Base-by-base conservation (phyloP, 2,888 invertebrate species). In the Buathra laborator region DNA sequence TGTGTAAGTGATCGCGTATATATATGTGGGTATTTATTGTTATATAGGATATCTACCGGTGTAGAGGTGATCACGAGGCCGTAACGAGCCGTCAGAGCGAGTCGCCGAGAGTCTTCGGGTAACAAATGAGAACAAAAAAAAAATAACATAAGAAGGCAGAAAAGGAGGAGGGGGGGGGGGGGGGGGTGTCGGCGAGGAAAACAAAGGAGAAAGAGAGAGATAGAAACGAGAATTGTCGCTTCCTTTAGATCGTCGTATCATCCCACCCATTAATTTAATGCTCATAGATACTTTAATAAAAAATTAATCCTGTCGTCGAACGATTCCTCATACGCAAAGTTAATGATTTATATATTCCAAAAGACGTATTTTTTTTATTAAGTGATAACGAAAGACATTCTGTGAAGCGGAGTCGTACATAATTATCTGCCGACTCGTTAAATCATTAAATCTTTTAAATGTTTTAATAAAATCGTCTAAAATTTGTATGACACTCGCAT, bases 11-110 rank as follows among this genome's bases (percentile, higher is more conserved):
- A 43, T 75, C 56, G 2, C 12, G 59, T 19, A 19, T 53, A 53
- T 53, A 53, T 12, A 48, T 12, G 14, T 48, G 14, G 24, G 24
- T 12, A 48, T 48, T 4, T 48, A 48, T 48, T 16, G 16, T 56
- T 24, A 24, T 62, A 62, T n/a, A 62, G n/a, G n/a, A 0, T 16
- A 48, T 74, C 37, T 75, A 53, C 32, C 64, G 66, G 32, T 44
- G 56, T 75, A 75, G 70, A 77, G 77, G 66, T 83, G 83, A 66
- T 44, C 83, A 83, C 53, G 77, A 72, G 67, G 77, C 83, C 83
- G 83, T 83, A 83, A 83, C 83, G 83, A 77, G 64, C 72, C 71
- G 44, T 48, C 77, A 78, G 70, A 82, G 71, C 71, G 75, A 70
- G 64, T 64, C 64, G 75, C 68, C 70, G 67, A 70, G 66, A 51